Evolutionary conservation across 2,113 vertebrate genomes (phyloP).

Genomic region (Pycnonotus jocosus): DNA sequence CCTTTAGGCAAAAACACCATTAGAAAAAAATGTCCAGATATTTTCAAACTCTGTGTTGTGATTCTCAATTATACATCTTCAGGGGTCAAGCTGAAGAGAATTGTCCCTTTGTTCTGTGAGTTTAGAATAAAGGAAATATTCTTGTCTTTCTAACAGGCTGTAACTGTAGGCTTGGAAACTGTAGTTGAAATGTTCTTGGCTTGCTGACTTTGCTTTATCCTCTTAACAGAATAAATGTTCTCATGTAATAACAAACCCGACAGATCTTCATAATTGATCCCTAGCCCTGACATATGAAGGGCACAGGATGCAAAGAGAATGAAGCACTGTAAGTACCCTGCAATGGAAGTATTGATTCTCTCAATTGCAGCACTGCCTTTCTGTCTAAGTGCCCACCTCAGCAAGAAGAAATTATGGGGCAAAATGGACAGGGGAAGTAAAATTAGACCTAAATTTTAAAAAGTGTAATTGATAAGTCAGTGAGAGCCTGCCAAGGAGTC

Average conservation of each 20-base stretch:
- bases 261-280: constrained; percentile 54
- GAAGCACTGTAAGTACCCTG: not conserved
- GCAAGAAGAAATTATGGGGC: constrained; percentile 29
- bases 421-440: constrained; percentile 11
- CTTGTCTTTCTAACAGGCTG: not conserved
- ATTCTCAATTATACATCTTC: not conserved
- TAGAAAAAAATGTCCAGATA: not conserved
- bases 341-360: constrained; percentile 43
- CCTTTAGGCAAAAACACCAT: not conserved
- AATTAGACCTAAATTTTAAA: not conserved
- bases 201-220: constrained; percentile 47
- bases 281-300: constrained; percentile 11
- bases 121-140: not conserved
- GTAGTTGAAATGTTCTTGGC: not conserved
- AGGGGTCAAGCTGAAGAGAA: not conserved
- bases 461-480: not conserved
- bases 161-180: not conserved
- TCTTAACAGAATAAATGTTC: constrained; percentile 40
- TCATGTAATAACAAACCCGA: constrained; percentile 16
- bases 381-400: constrained; percentile 32
- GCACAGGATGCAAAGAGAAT: constrained; percentile 32
- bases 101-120: not conserved
- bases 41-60: not conserved
- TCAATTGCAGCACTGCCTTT: not conserved
- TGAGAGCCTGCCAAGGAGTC: not conserved